Evolutionary conservation across 2,888 invertebrate genomes (phyloP).

Genomic region (Drosophila sordidula): DNA sequence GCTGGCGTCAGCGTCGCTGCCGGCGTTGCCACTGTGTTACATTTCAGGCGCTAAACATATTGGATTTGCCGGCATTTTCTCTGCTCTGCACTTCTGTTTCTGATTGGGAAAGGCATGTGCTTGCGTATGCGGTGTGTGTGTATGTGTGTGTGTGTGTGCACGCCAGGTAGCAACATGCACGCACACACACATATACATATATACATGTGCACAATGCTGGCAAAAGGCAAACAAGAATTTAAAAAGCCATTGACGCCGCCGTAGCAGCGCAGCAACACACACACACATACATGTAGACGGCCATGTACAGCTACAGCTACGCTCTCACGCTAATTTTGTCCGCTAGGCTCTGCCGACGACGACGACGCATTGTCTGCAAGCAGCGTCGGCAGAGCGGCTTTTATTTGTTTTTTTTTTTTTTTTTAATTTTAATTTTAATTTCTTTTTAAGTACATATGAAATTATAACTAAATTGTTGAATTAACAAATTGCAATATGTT

Average conservation of each 20-base stretch:
- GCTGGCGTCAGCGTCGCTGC: slow-evolving; percentile 63
- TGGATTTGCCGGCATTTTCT: slow-evolving; percentile 62
- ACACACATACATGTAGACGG: slow-evolving; percentile 14
- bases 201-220: slow-evolving; percentile 32
- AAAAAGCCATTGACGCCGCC: slow-evolving; percentile 52
- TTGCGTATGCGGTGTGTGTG: slow-evolving; percentile 27
- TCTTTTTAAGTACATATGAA: slow-evolving; percentile 16
- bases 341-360: slow-evolving; percentile 18
- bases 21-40: slow-evolving; percentile 61
- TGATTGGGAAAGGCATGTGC: slow-evolving; percentile 64
- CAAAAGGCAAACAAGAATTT: slow-evolving; percentile 58
- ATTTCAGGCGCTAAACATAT: slow-evolving; percentile 60
- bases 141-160: slow-evolving; percentile 24
- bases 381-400: slow-evolving; percentile 17
- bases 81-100: slow-evolving; percentile 50
- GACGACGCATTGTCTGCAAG: slow-evolving; percentile 42
- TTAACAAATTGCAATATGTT: slow-evolving; percentile 33
- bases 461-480: slow-evolving; percentile 44
- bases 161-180: slow-evolving; percentile 48
- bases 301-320: slow-evolving; percentile 54
- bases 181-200: slow-evolving; percentile 15
- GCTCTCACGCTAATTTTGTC: slow-evolving; percentile 36
- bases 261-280: slow-evolving; percentile 36
- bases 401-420: slow-evolving; percentile 21
- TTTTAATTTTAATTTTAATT: slow-evolving; percentile 17